Evolutionary conservation across 1,140 invertebrate genomes (phyloP).

Genomic region (Drosophila bocki): DNA sequence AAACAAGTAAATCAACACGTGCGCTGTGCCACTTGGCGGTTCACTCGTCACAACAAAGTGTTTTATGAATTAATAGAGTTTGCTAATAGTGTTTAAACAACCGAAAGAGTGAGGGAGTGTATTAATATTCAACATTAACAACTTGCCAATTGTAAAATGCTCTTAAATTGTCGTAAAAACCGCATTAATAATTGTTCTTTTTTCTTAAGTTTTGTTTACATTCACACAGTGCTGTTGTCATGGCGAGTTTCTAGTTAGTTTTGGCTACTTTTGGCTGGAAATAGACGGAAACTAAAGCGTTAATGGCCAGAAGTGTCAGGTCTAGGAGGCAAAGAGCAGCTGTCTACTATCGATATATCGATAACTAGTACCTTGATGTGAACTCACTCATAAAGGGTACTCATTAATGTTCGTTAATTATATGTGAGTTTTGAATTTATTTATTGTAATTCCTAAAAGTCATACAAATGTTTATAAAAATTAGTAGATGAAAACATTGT

Average conservation of each 20-base stretch:
- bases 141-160: constrained; percentile 23
- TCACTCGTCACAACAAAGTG: neutral
- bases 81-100: neutral
- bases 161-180: constrained; percentile 21
- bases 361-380: neutral
- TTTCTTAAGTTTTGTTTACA: constrained; percentile 2
- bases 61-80: neutral
- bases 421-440: neutral
- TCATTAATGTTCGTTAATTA: neutral
- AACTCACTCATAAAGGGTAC: neutral
- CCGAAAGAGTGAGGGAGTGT: neutral
- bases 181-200: constrained; percentile 20
- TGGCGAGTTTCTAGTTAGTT: neutral
- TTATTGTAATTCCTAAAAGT: too few relatives aligned
- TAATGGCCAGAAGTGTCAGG: neutral
- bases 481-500: too few relatives aligned
- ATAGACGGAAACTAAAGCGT: neutral
- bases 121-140: neutral
- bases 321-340: neutral
- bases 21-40: neutral
- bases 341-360: constrained; percentile 2
- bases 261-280: neutral
- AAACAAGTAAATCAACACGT: constrained; percentile 43
- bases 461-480: too few relatives aligned
- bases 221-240: neutral